phyloP scores from a whole-genome alignment of 2,797 vertebrate genomes.

The Sciurus carolinensis region DNA sequence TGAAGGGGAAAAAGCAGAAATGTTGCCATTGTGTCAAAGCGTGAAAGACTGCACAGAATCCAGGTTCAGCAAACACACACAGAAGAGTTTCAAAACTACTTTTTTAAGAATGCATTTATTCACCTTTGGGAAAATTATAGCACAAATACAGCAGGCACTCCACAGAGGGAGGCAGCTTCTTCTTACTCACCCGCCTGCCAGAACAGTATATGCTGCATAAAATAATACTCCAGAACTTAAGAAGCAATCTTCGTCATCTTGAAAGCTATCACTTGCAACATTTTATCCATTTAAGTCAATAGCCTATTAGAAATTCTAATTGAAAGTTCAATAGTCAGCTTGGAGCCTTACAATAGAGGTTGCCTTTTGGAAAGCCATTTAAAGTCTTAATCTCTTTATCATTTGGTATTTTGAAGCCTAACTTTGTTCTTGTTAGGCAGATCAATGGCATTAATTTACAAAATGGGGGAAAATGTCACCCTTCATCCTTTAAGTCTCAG shows the following conservation, averaged over 20 bases:
- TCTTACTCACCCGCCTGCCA: conserved; percentile 83
- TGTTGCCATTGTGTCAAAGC: conserved; percentile 67
- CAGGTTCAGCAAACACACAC: neutral
- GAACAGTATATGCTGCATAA: conserved; percentile 87
- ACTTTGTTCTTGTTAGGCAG: conserved; percentile 98
- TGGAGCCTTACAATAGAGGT: conserved; percentile 94
- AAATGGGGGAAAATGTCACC: conserved; percentile 98
- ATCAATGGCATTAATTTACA: conserved; percentile 99
- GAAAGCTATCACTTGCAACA: conserved; percentile 93
- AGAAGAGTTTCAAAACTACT: neutral
- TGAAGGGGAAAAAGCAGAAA: neutral
- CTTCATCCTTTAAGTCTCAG: conserved; percentile 97
- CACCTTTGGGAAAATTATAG: conserved; percentile 39
- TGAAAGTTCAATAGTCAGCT: conserved; percentile 97
- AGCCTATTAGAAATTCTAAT: conserved; percentile 99
- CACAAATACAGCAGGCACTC: neutral
- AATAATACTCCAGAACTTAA: conserved; percentile 91
- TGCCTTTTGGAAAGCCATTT: conserved; percentile 97
- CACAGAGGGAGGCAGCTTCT: conserved; percentile 79
- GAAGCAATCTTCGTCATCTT: conserved; percentile 93
- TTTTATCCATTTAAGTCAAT: conserved; percentile 98
- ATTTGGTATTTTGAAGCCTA: conserved; percentile 98
- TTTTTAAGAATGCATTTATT: conserved; percentile 56
- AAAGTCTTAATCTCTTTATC: conserved; percentile 98
- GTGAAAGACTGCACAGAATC: conserved; percentile 31